phyloP scores from a whole-genome alignment of 1,140 invertebrate genomes.

The Pseudomyrmex cubaensis region DNA sequence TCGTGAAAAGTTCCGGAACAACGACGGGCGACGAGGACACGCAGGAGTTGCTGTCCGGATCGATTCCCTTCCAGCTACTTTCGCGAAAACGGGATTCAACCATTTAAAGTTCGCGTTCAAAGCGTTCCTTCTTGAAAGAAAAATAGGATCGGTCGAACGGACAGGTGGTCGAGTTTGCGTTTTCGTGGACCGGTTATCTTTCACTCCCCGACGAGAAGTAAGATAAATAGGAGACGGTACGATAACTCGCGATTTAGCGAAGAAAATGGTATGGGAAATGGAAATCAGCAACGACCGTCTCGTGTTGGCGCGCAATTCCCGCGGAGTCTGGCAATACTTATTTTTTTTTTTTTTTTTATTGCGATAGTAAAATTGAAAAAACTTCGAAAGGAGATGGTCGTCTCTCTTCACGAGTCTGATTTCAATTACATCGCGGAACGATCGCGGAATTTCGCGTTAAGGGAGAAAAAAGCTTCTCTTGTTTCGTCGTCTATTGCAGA shows the following conservation, averaged over 20 bases:
- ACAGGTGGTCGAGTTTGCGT: conserved; percentile 42
- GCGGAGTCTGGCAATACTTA: neutral
- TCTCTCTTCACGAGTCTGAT: neutral
- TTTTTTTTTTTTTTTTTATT: neutral
- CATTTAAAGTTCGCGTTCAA: conserved; percentile 45
- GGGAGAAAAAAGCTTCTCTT: neutral
- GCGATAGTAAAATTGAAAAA: neutral
- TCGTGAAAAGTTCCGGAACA: conserved; percentile 43
- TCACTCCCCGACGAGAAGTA: neutral
- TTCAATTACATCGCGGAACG: conserved; percentile 39
- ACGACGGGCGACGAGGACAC: conserved; percentile 10
- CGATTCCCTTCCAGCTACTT: conserved; percentile 28
- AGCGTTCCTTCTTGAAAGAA: conserved; percentile 26
- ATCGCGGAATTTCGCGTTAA: neutral
- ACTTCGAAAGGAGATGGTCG: neutral
- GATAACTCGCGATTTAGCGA: conserved; percentile 40
- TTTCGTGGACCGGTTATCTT: conserved; percentile 33
- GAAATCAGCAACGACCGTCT: conserved; percentile 4
- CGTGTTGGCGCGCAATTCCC: neutral
- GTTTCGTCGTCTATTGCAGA: too few relatives aligned
- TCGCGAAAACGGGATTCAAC: conserved; percentile 36
- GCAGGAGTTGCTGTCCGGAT: conserved; percentile 31
- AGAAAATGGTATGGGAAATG: conserved; percentile 18
- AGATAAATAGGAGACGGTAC: conserved; percentile 49
- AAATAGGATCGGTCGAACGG: conserved; percentile 50